Evolutionary conservation across 1,140 invertebrate species (phyloP).

Genomic region (Euura lappo): DNA sequence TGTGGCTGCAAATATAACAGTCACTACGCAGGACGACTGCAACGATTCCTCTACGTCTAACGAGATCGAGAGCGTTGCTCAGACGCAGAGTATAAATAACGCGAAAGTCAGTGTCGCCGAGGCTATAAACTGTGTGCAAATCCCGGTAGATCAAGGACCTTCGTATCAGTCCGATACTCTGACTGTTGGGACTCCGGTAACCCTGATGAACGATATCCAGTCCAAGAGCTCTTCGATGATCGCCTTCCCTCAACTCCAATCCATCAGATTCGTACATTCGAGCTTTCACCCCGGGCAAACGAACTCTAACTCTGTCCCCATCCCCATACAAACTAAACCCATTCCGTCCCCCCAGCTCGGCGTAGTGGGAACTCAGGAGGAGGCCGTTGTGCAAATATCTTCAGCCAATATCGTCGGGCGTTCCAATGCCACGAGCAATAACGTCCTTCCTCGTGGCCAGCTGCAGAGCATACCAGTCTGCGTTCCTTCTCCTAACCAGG

Average conservation of each 20-base stretch:
- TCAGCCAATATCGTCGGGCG: slow-evolving; percentile 15
- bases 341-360: slow-evolving; percentile 39
- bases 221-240: slow-evolving; percentile 52
- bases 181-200: slow-evolving; percentile 41
- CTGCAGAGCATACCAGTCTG: slow-evolving; percentile 40
- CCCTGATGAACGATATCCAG: slow-evolving; percentile 53
- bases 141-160: slow-evolving; percentile 47
- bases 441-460: slow-evolving; percentile 19
- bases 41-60: slow-evolving; percentile 48
- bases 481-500: slow-evolving; percentile 40
- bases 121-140: slow-evolving; percentile 48
- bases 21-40: slow-evolving; percentile 52
- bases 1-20: slow-evolving; percentile 53
- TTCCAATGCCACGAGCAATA: slow-evolving; percentile 16
- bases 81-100: slow-evolving; percentile 34
- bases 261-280: slow-evolving; percentile 56
- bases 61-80: slow-evolving; percentile 36
- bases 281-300: slow-evolving; percentile 52
- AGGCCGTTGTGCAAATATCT: slow-evolving; percentile 39
- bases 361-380: slow-evolving; percentile 46
- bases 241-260: slow-evolving; percentile 53
- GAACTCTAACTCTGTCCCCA: slow-evolving; percentile 35
- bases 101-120: slow-evolving; percentile 31
- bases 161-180: slow-evolving; percentile 48
- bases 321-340: slow-evolving; percentile 36